Conservation (phyloP, 1,140 invertebrate species). For the Camponotus vicinus region DNA sequence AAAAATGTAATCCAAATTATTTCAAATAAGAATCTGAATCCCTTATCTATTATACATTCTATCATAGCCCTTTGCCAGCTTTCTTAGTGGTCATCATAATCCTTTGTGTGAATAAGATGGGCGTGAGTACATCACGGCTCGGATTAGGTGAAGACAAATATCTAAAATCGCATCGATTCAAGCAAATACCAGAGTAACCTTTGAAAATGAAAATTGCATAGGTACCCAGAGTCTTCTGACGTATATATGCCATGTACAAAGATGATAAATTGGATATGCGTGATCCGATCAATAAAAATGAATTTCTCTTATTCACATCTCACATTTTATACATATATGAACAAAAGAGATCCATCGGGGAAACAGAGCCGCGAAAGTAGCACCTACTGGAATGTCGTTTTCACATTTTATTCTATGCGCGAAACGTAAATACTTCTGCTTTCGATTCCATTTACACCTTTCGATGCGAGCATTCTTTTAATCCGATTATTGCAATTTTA, state of each 20-base stretch:
- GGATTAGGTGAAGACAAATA: not conserved
- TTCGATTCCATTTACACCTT: not conserved
- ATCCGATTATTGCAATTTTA: slow-evolving; percentile 33
- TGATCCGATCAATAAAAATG: not conserved
- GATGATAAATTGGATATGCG: not conserved
- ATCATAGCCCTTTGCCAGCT: not conserved
- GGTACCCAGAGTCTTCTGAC: not conserved
- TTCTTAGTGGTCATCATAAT: slow-evolving; percentile 12
- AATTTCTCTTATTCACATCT: not conserved
- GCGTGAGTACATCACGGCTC: not conserved
- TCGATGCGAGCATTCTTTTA: slow-evolving; percentile 17
- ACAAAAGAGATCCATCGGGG: not conserved
- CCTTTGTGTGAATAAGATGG: slow-evolving; percentile 13
- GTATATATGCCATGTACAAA: not conserved
- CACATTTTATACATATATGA: not conserved
- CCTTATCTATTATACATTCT: not conserved
- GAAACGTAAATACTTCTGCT: not conserved
- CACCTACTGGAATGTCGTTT: not conserved
- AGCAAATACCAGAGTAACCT: not conserved
- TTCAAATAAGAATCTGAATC: not conserved
- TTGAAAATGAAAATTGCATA: slow-evolving; percentile 4
- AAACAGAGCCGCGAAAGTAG: not conserved
- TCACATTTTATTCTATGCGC: not conserved
- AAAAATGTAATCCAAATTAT: slow-evolving; percentile 23
- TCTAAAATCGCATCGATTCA: slow-evolving; percentile 7